Evolutionary conservation across 2,797 vertebrate genomes (phyloP), one percentile per base, ranked within the genome.

Genomic region (Craterocephalus amniculus): DNA sequence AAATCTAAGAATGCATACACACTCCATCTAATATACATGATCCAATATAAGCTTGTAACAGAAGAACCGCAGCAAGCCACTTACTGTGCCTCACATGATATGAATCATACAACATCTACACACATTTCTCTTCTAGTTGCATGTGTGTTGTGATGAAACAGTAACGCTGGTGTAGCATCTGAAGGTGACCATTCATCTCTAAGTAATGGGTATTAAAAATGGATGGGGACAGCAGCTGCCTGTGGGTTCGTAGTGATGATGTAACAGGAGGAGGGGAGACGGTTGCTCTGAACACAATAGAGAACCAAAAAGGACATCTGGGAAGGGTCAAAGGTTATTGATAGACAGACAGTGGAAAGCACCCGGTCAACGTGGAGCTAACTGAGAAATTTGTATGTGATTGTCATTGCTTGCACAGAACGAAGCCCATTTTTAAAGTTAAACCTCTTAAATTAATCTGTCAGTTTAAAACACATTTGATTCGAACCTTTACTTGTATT

Each of bases 181-280:
- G 73, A 82, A 74, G 81, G 79, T 62, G 56, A 51, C 67, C 70
- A 75, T 77, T 89, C 79, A 84, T 87, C 76, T 91, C 77, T 65
- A 67, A 79, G 85, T 87, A 91, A 90, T 75, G 77, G 68, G 16
- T 56, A 18, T 90, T 88, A 88, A 89, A 90, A 82, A 90, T 89
- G 87, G 83, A 91, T 85, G 84, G 78, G 63, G 83, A 72, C 76
- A 81, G 84, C 90, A 90, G 88, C 88, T 92, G 90, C 84, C 81
- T 63, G 64, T 82, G 81, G 86, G 79, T 72, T 52, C 73, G 83
- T 45, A 71, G 75, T n/a, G 40, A 54, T 89, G 90, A 91, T 85
- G 88, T 87, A 91, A 91, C 78, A 85, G 77, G 79, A 89, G 82
- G 80, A 80, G 73, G 71, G 78, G 76, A 58, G 70, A 67, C 14